Conservation (phyloP, 2,797 vertebrate species). For the Harpagifer antarcticus region DNA sequence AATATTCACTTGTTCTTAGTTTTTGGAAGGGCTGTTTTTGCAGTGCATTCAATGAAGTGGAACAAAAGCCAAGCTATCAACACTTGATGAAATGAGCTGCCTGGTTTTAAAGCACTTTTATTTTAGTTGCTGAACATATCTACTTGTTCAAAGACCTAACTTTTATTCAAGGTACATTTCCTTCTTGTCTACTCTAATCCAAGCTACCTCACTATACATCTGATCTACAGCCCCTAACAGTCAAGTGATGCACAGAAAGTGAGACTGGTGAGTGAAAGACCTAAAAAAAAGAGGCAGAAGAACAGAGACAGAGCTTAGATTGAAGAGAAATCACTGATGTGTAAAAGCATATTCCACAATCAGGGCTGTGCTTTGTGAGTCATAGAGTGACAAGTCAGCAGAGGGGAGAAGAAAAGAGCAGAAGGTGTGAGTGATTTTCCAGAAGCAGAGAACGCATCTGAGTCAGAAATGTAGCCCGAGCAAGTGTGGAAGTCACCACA, state of each 20-base stretch:
- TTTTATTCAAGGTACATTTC: constrained; percentile 22
- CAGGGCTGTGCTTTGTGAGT: constrained; percentile 62
- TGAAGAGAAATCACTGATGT: constrained; percentile 62
- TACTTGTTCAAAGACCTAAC: background rate
- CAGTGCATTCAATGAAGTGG: constrained; percentile 17
- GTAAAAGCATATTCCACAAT: constrained; percentile 72
- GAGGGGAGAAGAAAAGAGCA: constrained; percentile 41
- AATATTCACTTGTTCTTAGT: too few species aligned
- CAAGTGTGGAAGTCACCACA: constrained; percentile 38
- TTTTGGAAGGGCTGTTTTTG: too few species aligned
- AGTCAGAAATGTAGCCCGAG: constrained; percentile 55
- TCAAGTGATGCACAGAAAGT: constrained; percentile 18
- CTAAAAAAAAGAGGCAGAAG: constrained; percentile 7
- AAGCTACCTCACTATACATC: constrained; percentile 20
- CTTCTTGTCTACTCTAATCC: constrained; percentile 12
- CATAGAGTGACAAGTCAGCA: constrained; percentile 43
- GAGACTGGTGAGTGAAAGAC: constrained; percentile 12
- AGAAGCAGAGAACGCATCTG: constrained; percentile 47
- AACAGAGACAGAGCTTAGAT: constrained; percentile 43
- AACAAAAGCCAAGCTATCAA: constrained; percentile 13
- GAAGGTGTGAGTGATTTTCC: constrained; percentile 47
- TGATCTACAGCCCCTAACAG: constrained; percentile 1
- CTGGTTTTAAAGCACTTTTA: background rate
- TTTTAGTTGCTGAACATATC: background rate
- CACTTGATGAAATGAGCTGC: constrained; percentile 5